Evolutionary conservation across 2,113 vertebrate genomes (phyloP), one percentile per base, ranked within the genome.

Genomic region (Chiloscyllium plagiosum): DNA sequence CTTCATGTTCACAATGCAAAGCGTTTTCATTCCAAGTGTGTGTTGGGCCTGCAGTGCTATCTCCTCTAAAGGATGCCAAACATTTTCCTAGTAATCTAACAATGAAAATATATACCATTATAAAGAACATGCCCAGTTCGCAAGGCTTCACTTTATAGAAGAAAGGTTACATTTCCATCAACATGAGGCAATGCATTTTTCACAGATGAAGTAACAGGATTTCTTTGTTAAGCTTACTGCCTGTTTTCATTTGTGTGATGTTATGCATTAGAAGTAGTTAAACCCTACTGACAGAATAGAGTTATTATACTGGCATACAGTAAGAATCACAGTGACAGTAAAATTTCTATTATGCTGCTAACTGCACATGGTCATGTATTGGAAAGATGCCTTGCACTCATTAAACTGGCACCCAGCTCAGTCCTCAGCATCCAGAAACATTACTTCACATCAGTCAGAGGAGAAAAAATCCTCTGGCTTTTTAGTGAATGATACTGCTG

Each of bases 141-240:
- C 26, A n/a, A 29, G 87, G 87, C 52, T 90, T 15, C 52, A 61
- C 52, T 90, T 61, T 56, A 61, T 90, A 61, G 29, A 90, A n/a
- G 33, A 90, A 90, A 90, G 87, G 87, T 90, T 90, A 90, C 87
- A 90, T 61, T 90, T 90, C 87, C 87, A 90, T 90, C 87, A 61
- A 90, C 87, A 90, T 90, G 87, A 90, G 87, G 52, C 52, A 90
- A 61, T 90, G 87, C 87, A 90, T 90, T 56, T 90, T 90, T 90
- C 61, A 19, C 33, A 33, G 52, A 90, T 90, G 87, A 61, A 90
- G 26, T 90, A 90, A 90, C 87, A 90, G 29, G 17, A 90, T 90
- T 90, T 61, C 50, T 90, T 61, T 90, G 87, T 90, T 29, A 33
- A 15, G 26, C 26, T 61, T 33, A 33, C 26, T 90, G 87, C 52